These are phyloP conservation scores for Pangasianodon hypophthalmus DNA, from an alignment of 2,113 vertebrate genomes.

Conservation along the genomic window DNA sequence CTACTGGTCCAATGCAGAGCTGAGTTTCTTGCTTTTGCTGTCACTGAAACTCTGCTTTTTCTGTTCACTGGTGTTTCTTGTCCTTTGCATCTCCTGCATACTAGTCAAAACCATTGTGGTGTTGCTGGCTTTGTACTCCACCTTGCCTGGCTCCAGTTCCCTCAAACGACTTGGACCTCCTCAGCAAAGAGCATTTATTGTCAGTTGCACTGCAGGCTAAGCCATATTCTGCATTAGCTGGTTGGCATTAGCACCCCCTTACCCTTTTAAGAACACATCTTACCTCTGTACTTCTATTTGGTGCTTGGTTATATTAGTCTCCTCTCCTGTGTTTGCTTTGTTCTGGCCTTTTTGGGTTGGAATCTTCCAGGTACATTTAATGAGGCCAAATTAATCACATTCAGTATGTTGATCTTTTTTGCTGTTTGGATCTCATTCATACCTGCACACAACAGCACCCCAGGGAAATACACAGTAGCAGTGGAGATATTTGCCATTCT, in stretches of 20 bases:
- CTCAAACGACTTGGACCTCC: conserved; percentile 66
- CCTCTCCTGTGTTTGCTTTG: conserved; percentile 71
- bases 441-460: conserved; percentile 73
- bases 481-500: conserved; percentile 78
- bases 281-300: conserved; percentile 71
- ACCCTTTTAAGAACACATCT: conserved; percentile 69
- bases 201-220: conserved; percentile 70
- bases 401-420: conserved; percentile 78
- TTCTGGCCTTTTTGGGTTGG: conserved; percentile 71
- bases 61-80: conserved; percentile 72
- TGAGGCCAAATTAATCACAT: conserved; percentile 71
- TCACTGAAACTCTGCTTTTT: conserved; percentile 75
- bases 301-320: conserved; percentile 75
- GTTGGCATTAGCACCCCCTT: conserved; percentile 63
- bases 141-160: conserved; percentile 53
- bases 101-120: conserved; percentile 76
- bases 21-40: conserved; percentile 74
- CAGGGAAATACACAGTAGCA: conserved; percentile 75
- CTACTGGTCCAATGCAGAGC: conserved; percentile 73
- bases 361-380: conserved; percentile 74
- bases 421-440: conserved; percentile 78
- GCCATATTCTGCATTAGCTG: conserved; percentile 68
- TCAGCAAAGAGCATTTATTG: conserved; percentile 69
- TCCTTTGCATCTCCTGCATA: conserved; percentile 77
- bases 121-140: conserved; percentile 69